Evolutionary conservation across 2,113 vertebrate genomes (phyloP).

Genomic region (Cranoglanis bouderius): DNA sequence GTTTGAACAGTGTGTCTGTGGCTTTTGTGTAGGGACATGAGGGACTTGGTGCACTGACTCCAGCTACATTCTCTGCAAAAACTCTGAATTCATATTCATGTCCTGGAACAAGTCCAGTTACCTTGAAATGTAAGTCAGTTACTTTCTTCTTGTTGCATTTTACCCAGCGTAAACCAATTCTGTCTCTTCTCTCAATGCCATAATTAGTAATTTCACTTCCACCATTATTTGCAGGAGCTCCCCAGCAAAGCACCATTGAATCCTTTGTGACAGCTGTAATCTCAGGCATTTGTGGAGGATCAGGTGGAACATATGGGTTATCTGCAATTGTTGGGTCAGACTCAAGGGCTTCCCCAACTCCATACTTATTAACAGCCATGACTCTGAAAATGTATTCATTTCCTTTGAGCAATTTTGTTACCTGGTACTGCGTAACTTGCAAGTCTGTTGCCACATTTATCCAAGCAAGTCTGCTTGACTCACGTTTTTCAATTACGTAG

Average conservation of each 20-base stretch:
- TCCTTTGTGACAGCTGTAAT: slow-evolving; percentile 92
- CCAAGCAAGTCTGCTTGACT: slow-evolving; percentile 96
- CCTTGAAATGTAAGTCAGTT: slow-evolving; percentile 91
- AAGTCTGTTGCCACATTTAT: slow-evolving; percentile 86
- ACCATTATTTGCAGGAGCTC: slow-evolving; percentile 88
- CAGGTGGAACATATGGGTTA: slow-evolving; percentile 87
- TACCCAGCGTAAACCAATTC: slow-evolving; percentile 88
- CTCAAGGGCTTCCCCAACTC: slow-evolving; percentile 89
- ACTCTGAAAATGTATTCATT: slow-evolving; percentile 98
- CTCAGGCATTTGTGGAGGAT: slow-evolving; percentile 88
- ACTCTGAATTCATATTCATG: slow-evolving; percentile 97
- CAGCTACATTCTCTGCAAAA: slow-evolving; percentile 92
- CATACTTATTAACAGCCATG: slow-evolving; percentile 98
- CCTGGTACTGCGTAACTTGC: slow-evolving; percentile 83
- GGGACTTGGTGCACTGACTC: slow-evolving; percentile 86
- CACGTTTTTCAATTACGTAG: slow-evolving; percentile 94
- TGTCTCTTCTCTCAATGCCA: slow-evolving; percentile 90
- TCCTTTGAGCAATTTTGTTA: slow-evolving; percentile 92
- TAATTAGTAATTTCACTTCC: slow-evolving; percentile 93
- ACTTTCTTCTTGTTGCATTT: slow-evolving; percentile 93
- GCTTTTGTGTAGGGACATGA: slow-evolving; percentile 90
- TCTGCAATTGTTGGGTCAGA: slow-evolving; percentile 87
- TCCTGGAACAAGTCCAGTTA: slow-evolving; percentile 82
- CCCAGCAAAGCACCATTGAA: slow-evolving; percentile 95
- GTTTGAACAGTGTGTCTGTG: slow-evolving; percentile 86